Evolutionary conservation across 2,888 invertebrate genomes (phyloP).

Genomic region (Drymonia ruficornis): DNA sequence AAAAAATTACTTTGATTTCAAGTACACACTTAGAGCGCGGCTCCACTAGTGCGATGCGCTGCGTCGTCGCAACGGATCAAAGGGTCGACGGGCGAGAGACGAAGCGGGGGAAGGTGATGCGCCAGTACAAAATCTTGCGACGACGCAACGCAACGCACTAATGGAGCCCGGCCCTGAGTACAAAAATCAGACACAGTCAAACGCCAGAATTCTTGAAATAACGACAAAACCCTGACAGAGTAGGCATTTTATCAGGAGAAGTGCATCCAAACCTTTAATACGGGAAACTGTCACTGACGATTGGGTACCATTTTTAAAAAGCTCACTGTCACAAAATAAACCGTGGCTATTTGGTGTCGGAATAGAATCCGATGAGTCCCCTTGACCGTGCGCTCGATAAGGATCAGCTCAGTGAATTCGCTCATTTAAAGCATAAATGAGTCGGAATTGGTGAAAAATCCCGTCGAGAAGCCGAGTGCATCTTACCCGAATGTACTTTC

Average conservation of each 20-base stretch:
- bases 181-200: too few species aligned
- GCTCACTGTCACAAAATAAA: slow-evolving; percentile 69
- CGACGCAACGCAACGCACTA: too few species aligned
- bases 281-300: slow-evolving; percentile 27
- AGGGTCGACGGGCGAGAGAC: too few species aligned
- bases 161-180: too few species aligned
- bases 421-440: slow-evolving; percentile 72
- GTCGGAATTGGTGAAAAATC: slow-evolving; percentile 54
- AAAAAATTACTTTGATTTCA: too few species aligned
- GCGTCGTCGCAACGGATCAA: too few species aligned
- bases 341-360: slow-evolving; percentile 67
- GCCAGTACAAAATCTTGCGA: too few species aligned
- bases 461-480: slow-evolving; percentile 36
- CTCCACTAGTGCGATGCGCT: too few species aligned
- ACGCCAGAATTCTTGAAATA: background rate
- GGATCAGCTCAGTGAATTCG: slow-evolving; percentile 68
- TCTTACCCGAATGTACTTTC: slow-evolving; percentile 22
- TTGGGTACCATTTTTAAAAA: slow-evolving; percentile 60
- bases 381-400: slow-evolving; percentile 70
- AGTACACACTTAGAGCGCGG: too few species aligned
- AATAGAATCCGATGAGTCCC: slow-evolving; percentile 71
- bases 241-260: background rate
- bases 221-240: background rate
- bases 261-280: background rate
- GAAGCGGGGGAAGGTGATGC: too few species aligned